Evolutionary conservation across 1,140 invertebrate genomes (phyloP), one percentile per base, ranked within the genome.

Genomic region (Penaeus vannamei): DNA sequence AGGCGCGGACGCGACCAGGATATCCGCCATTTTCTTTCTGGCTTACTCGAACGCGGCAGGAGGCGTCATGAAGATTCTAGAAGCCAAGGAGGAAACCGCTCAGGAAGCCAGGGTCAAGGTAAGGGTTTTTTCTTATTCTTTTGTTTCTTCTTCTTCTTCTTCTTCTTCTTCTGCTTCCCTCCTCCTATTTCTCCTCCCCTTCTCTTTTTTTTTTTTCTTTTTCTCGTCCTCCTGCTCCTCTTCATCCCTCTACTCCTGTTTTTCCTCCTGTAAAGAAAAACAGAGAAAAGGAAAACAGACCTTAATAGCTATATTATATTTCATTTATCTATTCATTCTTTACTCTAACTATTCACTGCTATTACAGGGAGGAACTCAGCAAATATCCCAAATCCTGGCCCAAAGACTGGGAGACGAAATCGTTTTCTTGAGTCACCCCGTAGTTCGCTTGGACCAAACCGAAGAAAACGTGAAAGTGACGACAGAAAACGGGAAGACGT

Each of bases 51-150:
- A 91, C 84, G 92, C 92, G 36, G 93, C 93, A 82, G 93, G 92
- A 26, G 92, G 93, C 1, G 85, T 93, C 0, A 88, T 92, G 53
- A 90, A 92, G 14, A 83, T 93, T 7, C 81, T 93, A 53, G 93
- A 93, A 81, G 91, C 92, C 8, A 92, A 91, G n/a, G 91, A 93
- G 83, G 90, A 91, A 72, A 91, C 92, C 26, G 94, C 92, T 46
- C 93, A 94, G 90, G 93, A 94, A 88, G 91, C 91, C 20, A 93
- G 92, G 89, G 92, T 94, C 46, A 92, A 93, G 90, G 93, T 93
- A 66, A 91, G 72, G 79, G 12, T 17, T 53, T 53, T 53, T 14
- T 17, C 14, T 7, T 53, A 1, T 5, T 17, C 1, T 12, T 53
- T 53, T 53, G 12, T 53, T 1, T 12, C 8, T 8, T 10, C 0